Evolutionary conservation across 2,888 invertebrate species (phyloP), one percentile per base, ranked within the genome.

Genomic region (Brachyopa scutellaris): DNA sequence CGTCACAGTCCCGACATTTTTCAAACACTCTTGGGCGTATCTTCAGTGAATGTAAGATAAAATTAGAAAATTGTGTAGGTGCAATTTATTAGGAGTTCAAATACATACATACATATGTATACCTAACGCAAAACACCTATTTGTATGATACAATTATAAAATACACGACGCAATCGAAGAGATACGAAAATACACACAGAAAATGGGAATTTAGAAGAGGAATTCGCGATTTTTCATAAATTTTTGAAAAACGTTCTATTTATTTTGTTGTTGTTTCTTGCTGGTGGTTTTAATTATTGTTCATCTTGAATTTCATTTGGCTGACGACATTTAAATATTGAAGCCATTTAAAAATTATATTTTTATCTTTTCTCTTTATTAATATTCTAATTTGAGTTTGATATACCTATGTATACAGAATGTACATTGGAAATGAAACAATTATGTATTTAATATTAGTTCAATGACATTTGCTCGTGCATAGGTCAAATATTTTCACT

Each of bases 51-150:
- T 29, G 8, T 26, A 45, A 31, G 79, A 67, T 85, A 85, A 73
- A 84, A 57, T 83, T 85, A 85, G 80, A 64, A 76, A 19, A 69
- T 59, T 82, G 84, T 84, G 85, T 85, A 84, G 84, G 85, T 84
- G 83, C 83, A 84, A 74, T 70, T 70, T 74, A 59, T 77, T 47
- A 64, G 47, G 47, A 61, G 67, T 57, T 73, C 38, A 67, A n/a
- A n/a, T n/a, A n/a, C n/a, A n/a, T n/a, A n/a, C n/a, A n/a, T n/a
- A 57, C 53, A 40, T 70, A 36, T 66, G 21, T 59, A 21, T 36
- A 66, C 59, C 38, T 3, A 55, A 8, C 59, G 51, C 21, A 51
- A 40, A 80, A 23, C 55, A 74, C 38, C 31, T 51, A 42, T 45
- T 40, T 57, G 29, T 59, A 51, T 59, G 4, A n/a, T 11, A 15